Percentiles rank a stretch among this genome's conserved stretches.
These are phyloP conservation scores for Automeris io DNA, from an alignment of 2,888 invertebrate species.

Conservation along the genomic window DNA sequence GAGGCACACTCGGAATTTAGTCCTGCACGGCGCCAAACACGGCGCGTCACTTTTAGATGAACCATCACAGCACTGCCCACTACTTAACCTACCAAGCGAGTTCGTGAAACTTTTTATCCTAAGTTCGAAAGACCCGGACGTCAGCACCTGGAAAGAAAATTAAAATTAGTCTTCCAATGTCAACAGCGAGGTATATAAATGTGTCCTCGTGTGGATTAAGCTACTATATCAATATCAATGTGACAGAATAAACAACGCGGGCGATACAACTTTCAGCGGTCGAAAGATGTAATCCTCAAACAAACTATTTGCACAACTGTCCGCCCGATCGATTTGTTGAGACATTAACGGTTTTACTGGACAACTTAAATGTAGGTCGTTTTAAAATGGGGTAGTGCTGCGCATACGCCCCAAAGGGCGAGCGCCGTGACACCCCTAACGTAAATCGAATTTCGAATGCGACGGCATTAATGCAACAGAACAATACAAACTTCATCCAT, in stretches of 20 bases:
- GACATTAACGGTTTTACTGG: conserved; percentile 71
- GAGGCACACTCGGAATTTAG: conserved; percentile 96
- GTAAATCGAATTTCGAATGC: conserved; percentile 51
- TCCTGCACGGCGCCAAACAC: conserved; percentile 90
- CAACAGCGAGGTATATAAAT: conserved; percentile 20
- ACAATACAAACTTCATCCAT: conserved; percentile 30
- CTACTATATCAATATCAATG: conserved; percentile 45
- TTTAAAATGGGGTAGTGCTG: conserved; percentile 64
- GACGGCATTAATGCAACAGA: conserved; percentile 19
- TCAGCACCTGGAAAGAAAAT: conserved; percentile 84
- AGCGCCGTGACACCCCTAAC: conserved; percentile 59
- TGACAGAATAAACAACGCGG: conserved; percentile 43
- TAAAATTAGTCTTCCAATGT: conserved; percentile 19
- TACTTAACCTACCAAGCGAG: conserved; percentile 91
- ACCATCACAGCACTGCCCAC: conserved; percentile 95
- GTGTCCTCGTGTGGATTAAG: conserved; percentile 26
- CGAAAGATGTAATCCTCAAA: conserved; percentile 54
- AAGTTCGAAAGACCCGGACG: conserved; percentile 96
- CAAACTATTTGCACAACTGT: conserved; percentile 74
- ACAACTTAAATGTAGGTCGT: conserved; percentile 61
- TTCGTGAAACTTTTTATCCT: conserved; percentile 95
- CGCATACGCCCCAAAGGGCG: conserved; percentile 63
- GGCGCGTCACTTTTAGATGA: conserved; percentile 86
- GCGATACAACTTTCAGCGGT: conserved; percentile 47
- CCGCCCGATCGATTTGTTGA: conserved; percentile 56